Conservation (phyloP, 2,113 vertebrate genomes). For the Cynoglossus semilaevis region DNA sequence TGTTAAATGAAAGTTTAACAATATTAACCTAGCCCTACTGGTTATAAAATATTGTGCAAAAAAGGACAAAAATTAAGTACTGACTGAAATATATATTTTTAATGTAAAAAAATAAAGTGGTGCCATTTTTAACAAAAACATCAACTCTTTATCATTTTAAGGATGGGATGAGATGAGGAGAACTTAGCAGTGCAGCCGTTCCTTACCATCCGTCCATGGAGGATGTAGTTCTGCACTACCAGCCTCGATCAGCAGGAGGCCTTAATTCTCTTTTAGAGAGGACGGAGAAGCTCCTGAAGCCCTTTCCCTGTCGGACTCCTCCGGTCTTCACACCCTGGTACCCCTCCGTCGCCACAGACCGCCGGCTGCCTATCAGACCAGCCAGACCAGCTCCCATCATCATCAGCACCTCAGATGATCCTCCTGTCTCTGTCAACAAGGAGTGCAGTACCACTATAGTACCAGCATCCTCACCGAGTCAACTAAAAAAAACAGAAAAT, state of each 20-base stretch:
- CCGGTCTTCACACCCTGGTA: conserved; percentile 82
- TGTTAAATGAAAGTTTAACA: too few relatives aligned
- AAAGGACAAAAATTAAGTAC: too few relatives aligned
- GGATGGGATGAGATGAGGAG: conserved; percentile 11
- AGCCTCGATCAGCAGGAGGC: conserved; percentile 47
- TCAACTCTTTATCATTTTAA: too few relatives aligned
- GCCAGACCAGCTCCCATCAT: conserved; percentile 73
- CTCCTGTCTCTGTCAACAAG: background rate
- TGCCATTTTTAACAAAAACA: too few relatives aligned
- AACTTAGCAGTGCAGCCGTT: rapidly evolving
- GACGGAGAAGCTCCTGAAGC: conserved; percentile 76
- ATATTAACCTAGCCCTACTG: too few relatives aligned
- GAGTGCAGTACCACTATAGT: background rate
- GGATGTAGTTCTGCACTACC: conserved; percentile 81
- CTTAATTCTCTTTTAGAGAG: conserved; percentile 62
- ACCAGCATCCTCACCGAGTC: background rate
- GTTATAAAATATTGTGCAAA: too few relatives aligned
- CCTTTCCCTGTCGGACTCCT: conserved; percentile 73
- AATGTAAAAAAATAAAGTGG: too few relatives aligned
- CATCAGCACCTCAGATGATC: conserved; percentile 35
- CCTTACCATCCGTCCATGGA: conserved; percentile 71
- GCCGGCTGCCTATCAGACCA: conserved; percentile 77
- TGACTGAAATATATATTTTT: too few relatives aligned
- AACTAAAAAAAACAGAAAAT: background rate
- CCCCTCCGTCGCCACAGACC: conserved; percentile 49